phyloP scores from a whole-genome alignment of 2,888 invertebrate genomes.

The Andrena camellia region DNA sequence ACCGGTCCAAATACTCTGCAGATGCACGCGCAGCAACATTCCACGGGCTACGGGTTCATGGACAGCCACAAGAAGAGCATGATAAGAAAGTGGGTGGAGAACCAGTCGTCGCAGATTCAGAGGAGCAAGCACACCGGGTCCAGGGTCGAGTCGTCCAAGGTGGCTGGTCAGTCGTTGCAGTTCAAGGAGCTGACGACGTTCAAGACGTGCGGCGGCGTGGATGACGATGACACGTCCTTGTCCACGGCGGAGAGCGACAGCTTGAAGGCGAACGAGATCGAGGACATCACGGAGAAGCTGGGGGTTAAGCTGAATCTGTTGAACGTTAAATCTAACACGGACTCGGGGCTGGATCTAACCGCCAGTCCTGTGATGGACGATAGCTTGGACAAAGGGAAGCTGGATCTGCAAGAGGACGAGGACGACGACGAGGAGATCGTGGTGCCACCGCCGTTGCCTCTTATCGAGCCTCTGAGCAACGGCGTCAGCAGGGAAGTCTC shows the following conservation, averaged over 20 bases:
- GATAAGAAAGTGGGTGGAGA: slow-evolving; percentile 97
- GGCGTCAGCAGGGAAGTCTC: slow-evolving; percentile 91
- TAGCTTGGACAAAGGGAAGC: slow-evolving; percentile 75
- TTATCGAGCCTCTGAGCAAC: slow-evolving; percentile 91
- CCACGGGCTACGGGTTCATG: slow-evolving; percentile 93
- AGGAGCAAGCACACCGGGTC: slow-evolving; percentile 88
- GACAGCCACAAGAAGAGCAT: slow-evolving; percentile 96
- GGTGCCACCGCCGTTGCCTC: slow-evolving; percentile 92
- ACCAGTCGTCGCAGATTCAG: slow-evolving; percentile 94
- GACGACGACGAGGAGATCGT: slow-evolving; percentile 91
- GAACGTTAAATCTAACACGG: slow-evolving; percentile 82
- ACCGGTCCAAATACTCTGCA: slow-evolving; percentile 86
- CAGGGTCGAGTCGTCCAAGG: slow-evolving; percentile 83
- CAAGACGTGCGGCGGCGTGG: slow-evolving; percentile 85
- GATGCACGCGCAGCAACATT: slow-evolving; percentile 86
- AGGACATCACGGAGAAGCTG: slow-evolving; percentile 82
- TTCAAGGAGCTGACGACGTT: slow-evolving; percentile 88
- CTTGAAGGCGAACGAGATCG: slow-evolving; percentile 80
- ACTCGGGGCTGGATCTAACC: slow-evolving; percentile 82
- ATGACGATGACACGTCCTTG: slow-evolving; percentile 86
- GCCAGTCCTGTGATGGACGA: slow-evolving; percentile 82
- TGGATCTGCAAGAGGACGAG: slow-evolving; percentile 80
- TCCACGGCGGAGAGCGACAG: slow-evolving; percentile 82
- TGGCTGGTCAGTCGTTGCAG: slow-evolving; percentile 84
- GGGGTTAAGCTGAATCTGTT: slow-evolving; percentile 82